These are phyloP conservation scores for Ondatra zibethicus DNA, from an alignment of 2,113 vertebrate species.

Conservation along the genomic window DNA sequence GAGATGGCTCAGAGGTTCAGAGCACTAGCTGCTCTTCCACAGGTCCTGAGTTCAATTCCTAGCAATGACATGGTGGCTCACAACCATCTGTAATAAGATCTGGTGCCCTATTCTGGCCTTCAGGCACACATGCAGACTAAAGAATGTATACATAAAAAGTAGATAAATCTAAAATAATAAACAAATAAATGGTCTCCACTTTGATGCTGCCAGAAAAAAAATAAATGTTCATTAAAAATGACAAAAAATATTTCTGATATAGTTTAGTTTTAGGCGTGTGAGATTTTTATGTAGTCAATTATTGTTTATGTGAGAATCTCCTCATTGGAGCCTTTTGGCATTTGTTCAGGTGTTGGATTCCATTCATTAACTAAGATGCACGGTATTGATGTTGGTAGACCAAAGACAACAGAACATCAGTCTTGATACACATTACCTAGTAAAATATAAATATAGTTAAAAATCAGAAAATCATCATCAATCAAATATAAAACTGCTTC, in stretches of 20 bases:
- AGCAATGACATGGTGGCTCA: too few relatives aligned
- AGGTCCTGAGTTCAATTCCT: too few relatives aligned
- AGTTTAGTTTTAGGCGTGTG: not conserved
- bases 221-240: too few relatives aligned
- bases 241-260: not conserved
- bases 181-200: too few relatives aligned
- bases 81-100: too few relatives aligned
- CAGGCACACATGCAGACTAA: too few relatives aligned
- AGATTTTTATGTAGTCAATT: not conserved
- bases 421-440: not conserved
- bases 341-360: not conserved
- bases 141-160: too few relatives aligned
- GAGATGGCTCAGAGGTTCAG: too few relatives aligned
- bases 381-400: not conserved
- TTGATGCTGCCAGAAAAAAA: too few relatives aligned
- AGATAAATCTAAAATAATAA: too few relatives aligned
- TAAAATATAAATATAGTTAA: not conserved
- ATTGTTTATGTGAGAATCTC: not conserved
- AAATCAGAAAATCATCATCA: not conserved
- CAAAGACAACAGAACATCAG: not conserved
- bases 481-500: not conserved
- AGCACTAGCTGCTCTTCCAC: too few relatives aligned
- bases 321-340: not conserved
- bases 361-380: not conserved
- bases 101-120: too few relatives aligned